Base-by-base conservation (phyloP, 1,140 invertebrate species). In the Hypsibius dujardini region DNA sequence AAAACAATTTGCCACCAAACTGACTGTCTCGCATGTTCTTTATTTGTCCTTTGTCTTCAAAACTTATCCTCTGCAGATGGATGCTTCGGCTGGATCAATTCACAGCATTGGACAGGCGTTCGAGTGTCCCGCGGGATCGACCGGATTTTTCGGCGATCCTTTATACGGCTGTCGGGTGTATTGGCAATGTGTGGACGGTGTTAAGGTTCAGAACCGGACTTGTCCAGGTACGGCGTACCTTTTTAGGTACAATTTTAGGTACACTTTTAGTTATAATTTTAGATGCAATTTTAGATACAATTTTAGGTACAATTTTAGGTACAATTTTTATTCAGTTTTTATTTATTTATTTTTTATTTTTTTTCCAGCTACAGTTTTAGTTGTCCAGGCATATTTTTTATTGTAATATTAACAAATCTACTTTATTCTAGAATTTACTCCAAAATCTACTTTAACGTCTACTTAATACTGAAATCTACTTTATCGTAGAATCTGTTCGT, bases 81-180 rank as follows among this genome's bases (percentile, higher is more conserved):
- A 12, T 56, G 50, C 7, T 56, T 7, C 7, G 50, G 7, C 50
- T 56, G 7, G 7, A n/a, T 7, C 50, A 12, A 7, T 56, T 56
- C 50, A 7, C 50, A 56, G 50, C 3, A 67, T 42, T 67, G 50
- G n/a, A n/a, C n/a, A 7, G 50, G 7, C 50, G 7, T 67, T 67
- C 42, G 12, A 67, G 42, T 67, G 62, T 42, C 62, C 62, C 12
- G 3, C 45, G 42, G 62, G 62, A 7, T 12, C 42, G 42, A 67
- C 62, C 62, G 62, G 62, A 3, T 67, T 15, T 42, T 67, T 67
- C 42, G 62, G 62, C 12, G 62, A 67, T 42, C 62, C 62, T 12
- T 67, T 67, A 42, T 67, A 15, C 62, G 12, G 12, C 42, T 67
- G 62, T 42, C 62, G 62, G 42, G 42, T 42, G 12, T 67, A 67